Evolutionary conservation across 2,113 vertebrate genomes (phyloP).

Genomic region (Aspidoscelis tigris): DNA sequence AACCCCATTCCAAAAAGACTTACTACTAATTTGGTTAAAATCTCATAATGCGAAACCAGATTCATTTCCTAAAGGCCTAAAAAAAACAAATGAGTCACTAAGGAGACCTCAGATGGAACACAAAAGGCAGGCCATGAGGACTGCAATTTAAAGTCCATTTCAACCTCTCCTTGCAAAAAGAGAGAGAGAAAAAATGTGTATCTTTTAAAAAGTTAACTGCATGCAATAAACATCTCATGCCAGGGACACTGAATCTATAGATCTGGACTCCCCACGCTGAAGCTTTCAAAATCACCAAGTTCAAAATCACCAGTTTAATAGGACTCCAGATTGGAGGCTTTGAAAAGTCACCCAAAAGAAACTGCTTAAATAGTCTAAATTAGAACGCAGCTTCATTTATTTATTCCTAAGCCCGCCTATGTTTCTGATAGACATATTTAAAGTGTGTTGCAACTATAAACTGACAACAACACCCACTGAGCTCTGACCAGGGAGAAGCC

Average conservation of each 20-base stretch:
- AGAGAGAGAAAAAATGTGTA: neutral
- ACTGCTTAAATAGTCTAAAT: neutral
- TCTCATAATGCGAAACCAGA: conserved; percentile 7
- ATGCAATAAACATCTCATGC: neutral
- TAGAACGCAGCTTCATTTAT: neutral
- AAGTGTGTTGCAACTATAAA: too few species aligned
- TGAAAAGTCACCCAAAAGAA: neutral
- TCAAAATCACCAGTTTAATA: too few species aligned
- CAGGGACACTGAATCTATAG: too few species aligned
- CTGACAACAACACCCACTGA: too few species aligned
- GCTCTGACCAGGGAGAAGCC: too few species aligned
- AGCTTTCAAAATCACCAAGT: too few species aligned
- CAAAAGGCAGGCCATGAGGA: neutral
- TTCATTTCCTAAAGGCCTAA: neutral
- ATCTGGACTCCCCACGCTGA: neutral
- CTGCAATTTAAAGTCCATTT: neutral
- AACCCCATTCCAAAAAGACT: neutral
- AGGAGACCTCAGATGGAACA: neutral
- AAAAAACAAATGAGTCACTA: conserved; percentile 23
- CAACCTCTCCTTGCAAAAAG: neutral
- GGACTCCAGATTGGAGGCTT: neutral
- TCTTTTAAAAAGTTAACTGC: too few species aligned
- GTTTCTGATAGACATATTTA: neutral
- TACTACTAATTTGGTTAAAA: neutral
- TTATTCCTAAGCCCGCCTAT: neutral